Percentiles rank a stretch among this genome's conserved stretches.
These are phyloP conservation scores for Spodoptera picta DNA, from an alignment of 2,888 invertebrate genomes.

Conservation along the genomic window DNA sequence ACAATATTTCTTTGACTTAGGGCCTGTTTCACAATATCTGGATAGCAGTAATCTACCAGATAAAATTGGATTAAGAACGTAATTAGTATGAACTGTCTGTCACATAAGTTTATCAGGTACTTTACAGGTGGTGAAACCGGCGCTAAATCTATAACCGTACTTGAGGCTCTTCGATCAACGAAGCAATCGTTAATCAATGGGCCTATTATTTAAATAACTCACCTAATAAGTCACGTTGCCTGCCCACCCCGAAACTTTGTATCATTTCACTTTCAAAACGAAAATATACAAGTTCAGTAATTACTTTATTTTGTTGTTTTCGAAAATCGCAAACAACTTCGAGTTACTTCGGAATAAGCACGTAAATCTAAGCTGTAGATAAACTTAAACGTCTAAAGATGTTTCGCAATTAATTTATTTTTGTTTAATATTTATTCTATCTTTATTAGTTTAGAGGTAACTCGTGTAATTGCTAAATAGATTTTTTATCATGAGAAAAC, in stretches of 20 bases:
- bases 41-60: too few relatives aligned
- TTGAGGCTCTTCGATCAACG: too few relatives aligned
- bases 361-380: constrained; percentile 37
- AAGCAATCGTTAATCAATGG: too few relatives aligned
- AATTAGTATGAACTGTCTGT: too few relatives aligned
- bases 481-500: too few relatives aligned
- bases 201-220: constrained; percentile 36
- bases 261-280: constrained; percentile 51
- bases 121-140: too few relatives aligned
- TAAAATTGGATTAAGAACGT: too few relatives aligned
- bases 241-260: constrained; percentile 50
- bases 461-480: too few relatives aligned
- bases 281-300: constrained; percentile 57
- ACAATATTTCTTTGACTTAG: too few relatives aligned
- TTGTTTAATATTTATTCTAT: not conserved
- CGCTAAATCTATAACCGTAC: too few relatives aligned
- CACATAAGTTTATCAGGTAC: too few relatives aligned
- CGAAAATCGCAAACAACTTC: constrained; percentile 47
- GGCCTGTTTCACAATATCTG: too few relatives aligned
- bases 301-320: constrained; percentile 58
- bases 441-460: not conserved
- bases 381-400: constrained; percentile 1
- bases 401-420: not conserved
- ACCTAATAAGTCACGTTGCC: constrained; percentile 55
- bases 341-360: constrained; percentile 28